Evolutionary conservation across 1,140 invertebrate genomes (phyloP), one percentile per base, ranked within the genome.

Genomic region (Plectrocnemia conspersa): DNA sequence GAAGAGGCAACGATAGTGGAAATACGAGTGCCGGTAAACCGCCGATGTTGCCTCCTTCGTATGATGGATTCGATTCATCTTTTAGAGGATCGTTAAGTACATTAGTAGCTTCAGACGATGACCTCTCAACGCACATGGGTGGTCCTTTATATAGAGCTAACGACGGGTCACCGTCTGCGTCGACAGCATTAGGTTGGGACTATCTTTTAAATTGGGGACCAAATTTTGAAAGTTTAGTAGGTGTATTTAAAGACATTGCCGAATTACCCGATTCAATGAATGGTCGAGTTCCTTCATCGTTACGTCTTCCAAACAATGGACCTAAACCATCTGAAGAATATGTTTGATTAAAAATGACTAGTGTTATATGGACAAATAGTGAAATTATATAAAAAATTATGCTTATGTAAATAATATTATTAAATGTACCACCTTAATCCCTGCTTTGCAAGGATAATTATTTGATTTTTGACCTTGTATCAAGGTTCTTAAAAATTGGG

Each of bases 201-300:
- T 93, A 95, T 66, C 74, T 96, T 47, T 77, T 96, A 11, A 96
- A 94, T 74, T 97, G 93, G 93, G 91, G 92, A 6, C 92, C 92
- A 5, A 95, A 93, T 74, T 96, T 95, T 70, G 89, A 96, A 69
- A 93, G 88, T 68, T 79, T 97, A 64, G 90, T 93, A 40, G 92
- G 92, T 1, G 93, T 97, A 29, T 97, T 97, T 65, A 93, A 92
- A 74, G 93, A 97, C 69, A 97, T 97, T 64, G 92, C 91, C 11
- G 88, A 95, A 73, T 72, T 97, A 59, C 93, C 93, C 1, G 90
- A 94, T 67, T 82, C 81, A 52, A 80, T 84, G 32, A 84, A 80
- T 66, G 78, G 77, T 46, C 72, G 83, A 57, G 79, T 77, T 70
- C 76, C 82, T 64, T 76, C 80, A 63, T 78, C 77, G 50, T 67